Percentiles rank a stretch among this genome's conserved stretches.
Evolutionary conservation across 2,888 invertebrate species (phyloP).

Genomic region (Branchipolynoe longqiensis): DNA sequence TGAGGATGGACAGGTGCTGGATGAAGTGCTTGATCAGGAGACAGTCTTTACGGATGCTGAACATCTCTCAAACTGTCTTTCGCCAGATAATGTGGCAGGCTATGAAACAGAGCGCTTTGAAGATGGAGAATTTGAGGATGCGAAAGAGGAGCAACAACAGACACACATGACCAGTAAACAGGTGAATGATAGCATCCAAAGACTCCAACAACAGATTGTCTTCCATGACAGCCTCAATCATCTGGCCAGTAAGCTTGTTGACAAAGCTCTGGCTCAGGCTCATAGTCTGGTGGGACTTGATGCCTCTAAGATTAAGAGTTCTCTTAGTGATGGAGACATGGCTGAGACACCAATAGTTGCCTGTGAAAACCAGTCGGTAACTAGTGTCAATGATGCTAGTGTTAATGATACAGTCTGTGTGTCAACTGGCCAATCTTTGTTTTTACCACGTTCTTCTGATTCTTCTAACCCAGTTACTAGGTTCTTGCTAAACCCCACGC

Average conservation of each 20-base stretch:
- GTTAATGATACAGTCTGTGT: no score
- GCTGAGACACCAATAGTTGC: neutral
- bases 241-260: conserved; percentile 2
- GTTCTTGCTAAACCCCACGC: neutral
- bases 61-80: no score
- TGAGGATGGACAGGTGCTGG: neutral
- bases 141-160: no score
- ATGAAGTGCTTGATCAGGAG: no score
- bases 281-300: neutral
- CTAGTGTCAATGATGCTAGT: neutral
- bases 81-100: no score
- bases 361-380: neutral
- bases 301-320: neutral
- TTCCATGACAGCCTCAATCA: conserved; percentile 1
- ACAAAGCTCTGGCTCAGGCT: conserved; percentile 2
- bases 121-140: no score
- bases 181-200: neutral
- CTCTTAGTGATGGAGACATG: neutral
- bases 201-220: neutral
- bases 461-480: neutral
- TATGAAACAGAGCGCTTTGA: no score
- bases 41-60: no score
- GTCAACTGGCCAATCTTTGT: neutral
- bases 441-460: no score
- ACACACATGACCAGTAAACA: neutral